Base-by-base conservation (phyloP, 2,888 invertebrate species). In the Cancer borealis region DNA sequence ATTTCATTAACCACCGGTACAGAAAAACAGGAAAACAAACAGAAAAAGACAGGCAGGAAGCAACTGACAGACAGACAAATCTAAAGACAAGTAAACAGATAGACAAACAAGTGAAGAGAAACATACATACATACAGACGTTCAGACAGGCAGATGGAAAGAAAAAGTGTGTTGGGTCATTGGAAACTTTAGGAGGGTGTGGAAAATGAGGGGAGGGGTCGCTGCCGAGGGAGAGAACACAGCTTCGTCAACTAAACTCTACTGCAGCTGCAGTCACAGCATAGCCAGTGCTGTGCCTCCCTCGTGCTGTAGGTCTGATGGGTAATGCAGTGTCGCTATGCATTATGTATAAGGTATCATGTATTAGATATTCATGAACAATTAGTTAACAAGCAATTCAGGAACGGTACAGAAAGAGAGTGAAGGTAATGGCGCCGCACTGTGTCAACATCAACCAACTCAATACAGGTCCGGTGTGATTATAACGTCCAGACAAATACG, bases 151-250 rank as follows among this genome's bases (percentile, higher is more conserved):
- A 39, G 84, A 39, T 21, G 54, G 54, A 54, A 54, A 73, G n/a
- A n/a, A 84, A 84, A 84, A 84, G 39, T 84, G 73, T n/a, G 73
- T 73, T 73, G 73, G 73, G 73, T 73, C 73, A 73, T 73, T 73
- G 73, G 73, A 73, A 73, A n/a, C 73, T 73, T 73, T 73, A 26
- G 73, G 73, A 73, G 73, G 73, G 73, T 73, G 39, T 84, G 84
- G 84, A 84, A 26, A 84, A 84, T 84, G 30, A 39, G 39, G 84
- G 30, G 84, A 84, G 84, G 84, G 84, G 84, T 30, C 39, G 84
- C 73, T 30, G 84, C 84, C n/a, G 84, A 84, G 84, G 84, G 60
- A 60, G 73, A 39, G 39, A 84, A 84, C 84, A 30, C 14, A 14
- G 84, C 39, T 14, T 14, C 84, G n/a, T 30, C 84, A 39, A 39